Evolutionary conservation across 1,140 invertebrate genomes (phyloP).

Genomic region (Rhagoletis pomonella): DNA sequence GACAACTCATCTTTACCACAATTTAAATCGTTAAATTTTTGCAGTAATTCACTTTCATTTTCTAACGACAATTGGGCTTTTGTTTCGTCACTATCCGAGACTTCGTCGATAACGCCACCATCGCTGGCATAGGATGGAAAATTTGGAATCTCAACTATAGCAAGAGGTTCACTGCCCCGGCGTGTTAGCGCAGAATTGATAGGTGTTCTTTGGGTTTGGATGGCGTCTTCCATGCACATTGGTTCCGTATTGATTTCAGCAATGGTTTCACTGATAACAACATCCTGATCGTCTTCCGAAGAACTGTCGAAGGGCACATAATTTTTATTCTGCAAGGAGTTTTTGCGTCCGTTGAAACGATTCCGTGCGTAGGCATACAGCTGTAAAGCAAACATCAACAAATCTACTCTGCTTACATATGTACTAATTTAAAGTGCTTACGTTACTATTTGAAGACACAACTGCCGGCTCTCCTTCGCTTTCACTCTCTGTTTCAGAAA

Average conservation of each 20-base stretch:
- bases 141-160: slow-evolving; percentile 7
- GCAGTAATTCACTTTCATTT: neutral
- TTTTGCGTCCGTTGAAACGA: neutral
- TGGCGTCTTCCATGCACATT: slow-evolving; percentile 28
- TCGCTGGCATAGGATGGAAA: neutral
- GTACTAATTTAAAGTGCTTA: neutral
- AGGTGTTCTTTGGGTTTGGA: neutral
- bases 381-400: neutral
- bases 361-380: slow-evolving; percentile 22
- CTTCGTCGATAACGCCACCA: neutral
- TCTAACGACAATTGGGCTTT: neutral
- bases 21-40: neutral
- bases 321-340: slow-evolving; percentile 36
- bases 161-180: neutral
- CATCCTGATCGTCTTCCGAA: slow-evolving; percentile 65
- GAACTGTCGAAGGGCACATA: slow-evolving; percentile 61
- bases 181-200: neutral
- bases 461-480: neutral
- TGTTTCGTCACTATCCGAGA: neutral
- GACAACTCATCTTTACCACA: neutral
- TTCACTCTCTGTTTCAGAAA: slow-evolving; percentile 50
- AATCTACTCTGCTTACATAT: neutral
- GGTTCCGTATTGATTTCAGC: slow-evolving; percentile 65
- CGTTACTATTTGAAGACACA: neutral
- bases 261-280: slow-evolving; percentile 66